Conservation (phyloP, 2,888 invertebrate genomes). For the Adineta ricciae region DNA sequence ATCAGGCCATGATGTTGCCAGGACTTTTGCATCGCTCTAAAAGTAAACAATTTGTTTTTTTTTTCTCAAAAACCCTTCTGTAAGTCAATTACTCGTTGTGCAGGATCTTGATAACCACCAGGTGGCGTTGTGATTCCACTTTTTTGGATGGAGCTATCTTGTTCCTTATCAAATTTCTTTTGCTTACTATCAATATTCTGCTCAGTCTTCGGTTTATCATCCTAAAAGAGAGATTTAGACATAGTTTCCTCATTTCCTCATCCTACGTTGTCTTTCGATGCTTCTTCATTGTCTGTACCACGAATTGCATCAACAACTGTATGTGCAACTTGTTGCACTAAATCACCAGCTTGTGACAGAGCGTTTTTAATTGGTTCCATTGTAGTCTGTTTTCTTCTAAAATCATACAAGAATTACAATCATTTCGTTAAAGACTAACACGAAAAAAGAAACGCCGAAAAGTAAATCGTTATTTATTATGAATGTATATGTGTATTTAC, state of each 20-base stretch:
- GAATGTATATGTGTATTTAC: no score
- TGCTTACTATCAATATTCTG: background rate
- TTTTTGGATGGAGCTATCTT: background rate
- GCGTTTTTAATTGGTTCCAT: background rate
- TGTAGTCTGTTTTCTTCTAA: background rate
- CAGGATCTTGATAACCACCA: background rate
- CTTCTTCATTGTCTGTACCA: background rate
- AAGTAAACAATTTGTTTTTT: background rate
- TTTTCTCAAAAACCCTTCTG: background rate
- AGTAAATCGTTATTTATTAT: no score
- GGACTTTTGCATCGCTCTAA: background rate
- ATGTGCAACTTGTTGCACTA: background rate
- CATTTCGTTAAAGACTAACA: no score
- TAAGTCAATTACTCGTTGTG: background rate
- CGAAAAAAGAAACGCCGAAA: no score
- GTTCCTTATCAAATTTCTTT: background rate
- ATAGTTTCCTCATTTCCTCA: background rate
- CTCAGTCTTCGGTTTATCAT: background rate
- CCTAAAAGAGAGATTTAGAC: background rate
- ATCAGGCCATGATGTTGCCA: background rate
- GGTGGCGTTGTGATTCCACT: background rate
- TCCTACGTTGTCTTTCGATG: background rate
- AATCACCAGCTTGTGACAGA: background rate
- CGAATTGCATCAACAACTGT: background rate
- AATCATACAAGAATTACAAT: background rate